Evolutionary conservation across 2,888 invertebrate species (phyloP).

Genomic region (Teinopalpus imperialis): DNA sequence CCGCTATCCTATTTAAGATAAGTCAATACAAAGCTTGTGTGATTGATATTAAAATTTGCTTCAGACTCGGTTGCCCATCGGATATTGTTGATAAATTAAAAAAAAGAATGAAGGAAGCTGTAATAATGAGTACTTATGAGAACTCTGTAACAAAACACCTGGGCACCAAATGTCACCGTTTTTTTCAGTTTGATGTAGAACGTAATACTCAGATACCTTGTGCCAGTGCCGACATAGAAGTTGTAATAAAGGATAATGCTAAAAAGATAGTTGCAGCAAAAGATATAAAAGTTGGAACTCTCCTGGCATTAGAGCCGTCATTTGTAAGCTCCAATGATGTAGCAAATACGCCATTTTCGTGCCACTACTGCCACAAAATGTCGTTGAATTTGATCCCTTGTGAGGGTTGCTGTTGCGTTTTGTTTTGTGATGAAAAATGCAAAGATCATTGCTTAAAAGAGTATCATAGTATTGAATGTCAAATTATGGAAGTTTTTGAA

Average conservation of each 20-base stretch:
- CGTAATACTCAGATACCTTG: slow-evolving; percentile 34
- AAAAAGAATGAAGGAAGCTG: slow-evolving; percentile 28
- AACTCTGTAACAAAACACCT: background rate
- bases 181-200: slow-evolving; percentile 24
- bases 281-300: slow-evolving; percentile 38
- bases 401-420: slow-evolving; percentile 26
- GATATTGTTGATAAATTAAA: slow-evolving; percentile 34
- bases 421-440: slow-evolving; percentile 29
- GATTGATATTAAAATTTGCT: slow-evolving; percentile 37
- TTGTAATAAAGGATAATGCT: slow-evolving; percentile 20
- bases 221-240: slow-evolving; percentile 32
- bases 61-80: slow-evolving; percentile 34
- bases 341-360: slow-evolving; percentile 24
- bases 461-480: slow-evolving; percentile 30
- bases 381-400: slow-evolving; percentile 30
- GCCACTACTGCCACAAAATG: slow-evolving; percentile 33
- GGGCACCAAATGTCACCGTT: slow-evolving; percentile 5
- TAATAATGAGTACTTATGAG: background rate
- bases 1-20: slow-evolving; percentile 32
- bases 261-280: slow-evolving; percentile 36
- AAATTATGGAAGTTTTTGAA: slow-evolving; percentile 22
- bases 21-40: slow-evolving; percentile 31
- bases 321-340: slow-evolving; percentile 29
- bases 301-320: slow-evolving; percentile 36
- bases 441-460: slow-evolving; percentile 26